Evolutionary conservation across 2,888 invertebrate species (phyloP).

Genomic region (Eledona agricola): DNA sequence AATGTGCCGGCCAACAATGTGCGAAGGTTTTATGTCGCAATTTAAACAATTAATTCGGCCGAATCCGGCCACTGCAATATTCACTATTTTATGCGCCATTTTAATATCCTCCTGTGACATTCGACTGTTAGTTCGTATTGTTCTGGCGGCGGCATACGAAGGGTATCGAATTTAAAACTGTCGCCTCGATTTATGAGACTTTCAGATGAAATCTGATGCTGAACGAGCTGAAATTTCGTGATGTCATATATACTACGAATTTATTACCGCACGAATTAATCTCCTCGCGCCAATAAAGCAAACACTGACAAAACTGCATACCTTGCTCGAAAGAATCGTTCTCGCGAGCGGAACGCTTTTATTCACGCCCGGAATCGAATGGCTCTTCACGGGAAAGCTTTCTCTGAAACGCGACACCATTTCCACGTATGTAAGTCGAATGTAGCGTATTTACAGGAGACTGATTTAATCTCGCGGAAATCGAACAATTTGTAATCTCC

Average conservation of each 20-base stretch:
- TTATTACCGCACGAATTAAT: conserved; percentile 19
- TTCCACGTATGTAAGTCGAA: too few relatives aligned
- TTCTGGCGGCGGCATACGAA: conserved; percentile 9
- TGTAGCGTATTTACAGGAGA: too few relatives aligned
- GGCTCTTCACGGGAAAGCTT: too few relatives aligned
- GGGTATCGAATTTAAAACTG: conserved; percentile 23
- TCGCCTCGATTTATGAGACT: conserved; percentile 25
- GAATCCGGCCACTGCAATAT: conserved; percentile 1
- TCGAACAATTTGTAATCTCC: too few relatives aligned
- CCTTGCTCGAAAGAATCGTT: too few relatives aligned
- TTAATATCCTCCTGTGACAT: conserved; percentile 12
- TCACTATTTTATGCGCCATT: not conserved
- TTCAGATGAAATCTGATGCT: conserved; percentile 32
- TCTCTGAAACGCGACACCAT: too few relatives aligned
- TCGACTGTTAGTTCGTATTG: conserved; percentile 4
- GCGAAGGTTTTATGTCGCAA: conserved; percentile 4
- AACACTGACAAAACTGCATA: too few relatives aligned
- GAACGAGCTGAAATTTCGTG: conserved; percentile 28
- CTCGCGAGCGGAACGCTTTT: too few relatives aligned
- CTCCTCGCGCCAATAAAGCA: conserved; percentile 9
- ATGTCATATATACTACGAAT: conserved; percentile 20
- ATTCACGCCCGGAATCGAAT: too few relatives aligned
- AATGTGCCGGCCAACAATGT: conserved; percentile 5
- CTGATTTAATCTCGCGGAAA: too few relatives aligned
- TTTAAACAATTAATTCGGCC: conserved; percentile 7